phyloP scores from a whole-genome alignment of 2,888 invertebrate genomes.

The Cabera pusaria region DNA sequence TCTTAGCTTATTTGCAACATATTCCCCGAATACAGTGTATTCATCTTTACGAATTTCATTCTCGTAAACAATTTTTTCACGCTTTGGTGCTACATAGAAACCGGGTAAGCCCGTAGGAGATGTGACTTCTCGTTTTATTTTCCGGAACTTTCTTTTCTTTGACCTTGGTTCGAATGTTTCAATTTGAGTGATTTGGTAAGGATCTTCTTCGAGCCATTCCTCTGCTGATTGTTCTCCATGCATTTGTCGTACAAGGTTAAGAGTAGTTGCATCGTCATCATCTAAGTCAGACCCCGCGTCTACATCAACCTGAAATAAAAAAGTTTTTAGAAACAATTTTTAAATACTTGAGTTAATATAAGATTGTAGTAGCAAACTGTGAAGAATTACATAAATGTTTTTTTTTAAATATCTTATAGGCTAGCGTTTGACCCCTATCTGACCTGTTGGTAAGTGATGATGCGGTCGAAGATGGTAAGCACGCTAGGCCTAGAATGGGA shows the following conservation, averaged over 20 bases:
- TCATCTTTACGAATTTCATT: conserved; percentile 55
- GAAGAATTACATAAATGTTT: too few species aligned
- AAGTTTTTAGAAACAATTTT: too few species aligned
- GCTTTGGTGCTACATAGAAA: conserved; percentile 41
- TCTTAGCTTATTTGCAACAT: conserved; percentile 69
- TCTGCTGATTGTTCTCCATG: conserved; percentile 59
- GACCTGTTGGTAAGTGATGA: too few species aligned
- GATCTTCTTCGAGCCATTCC: conserved; percentile 73
- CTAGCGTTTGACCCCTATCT: too few species aligned
- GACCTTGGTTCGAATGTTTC: conserved; percentile 55
- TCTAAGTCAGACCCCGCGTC: conserved; percentile 53
- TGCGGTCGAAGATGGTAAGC: too few species aligned
- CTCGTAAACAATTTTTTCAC: conserved; percentile 43
- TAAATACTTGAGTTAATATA: too few species aligned
- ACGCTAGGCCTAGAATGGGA: too few species aligned
- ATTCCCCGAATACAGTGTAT: conserved; percentile 70
- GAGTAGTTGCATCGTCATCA: conserved; percentile 47
- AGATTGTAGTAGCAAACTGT: too few species aligned
- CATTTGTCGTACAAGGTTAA: conserved; percentile 62
- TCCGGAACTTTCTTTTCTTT: conserved; percentile 54
- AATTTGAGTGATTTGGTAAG: conserved; percentile 52
- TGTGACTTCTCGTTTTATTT: conserved; percentile 64
- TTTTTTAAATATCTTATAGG: too few species aligned
- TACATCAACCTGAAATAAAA: conserved; percentile 54
- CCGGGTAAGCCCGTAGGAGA: conserved; percentile 50